These are phyloP conservation scores for Enteromius viviparus DNA, from an alignment of 2,797 vertebrate species.

Conservation along the genomic window DNA sequence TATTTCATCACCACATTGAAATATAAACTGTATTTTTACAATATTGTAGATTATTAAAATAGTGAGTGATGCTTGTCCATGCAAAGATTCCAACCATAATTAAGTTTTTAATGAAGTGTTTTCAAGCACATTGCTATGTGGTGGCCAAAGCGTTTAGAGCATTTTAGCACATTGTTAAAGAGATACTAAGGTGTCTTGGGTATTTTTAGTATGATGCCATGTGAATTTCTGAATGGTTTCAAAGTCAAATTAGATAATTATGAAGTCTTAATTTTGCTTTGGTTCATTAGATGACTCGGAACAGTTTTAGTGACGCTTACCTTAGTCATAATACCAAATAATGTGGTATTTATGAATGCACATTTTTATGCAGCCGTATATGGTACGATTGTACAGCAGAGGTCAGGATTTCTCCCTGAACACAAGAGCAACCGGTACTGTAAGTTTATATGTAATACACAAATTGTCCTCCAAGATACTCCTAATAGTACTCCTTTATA, in stretches of 20 bases:
- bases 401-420: slow-evolving; percentile 14
- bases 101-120: not conserved
- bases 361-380: not conserved
- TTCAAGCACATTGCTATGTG: slow-evolving; percentile 4
- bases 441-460: not conserved
- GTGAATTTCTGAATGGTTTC: not conserved
- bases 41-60: not conserved
- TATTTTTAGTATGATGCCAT: not conserved
- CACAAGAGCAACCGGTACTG: not conserved
- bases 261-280: not conserved
- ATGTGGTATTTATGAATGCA: not conserved
- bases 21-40: not conserved
- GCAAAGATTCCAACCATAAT: not conserved
- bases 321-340: not conserved
- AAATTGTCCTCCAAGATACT: not conserved
- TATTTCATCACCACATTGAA: not conserved
- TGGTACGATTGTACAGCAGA: slow-evolving; percentile 32
- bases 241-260: not conserved
- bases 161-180: not conserved
- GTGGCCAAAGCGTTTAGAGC: not conserved
- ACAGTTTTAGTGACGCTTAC: not conserved
- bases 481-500: not conserved
- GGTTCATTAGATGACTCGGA: not conserved
- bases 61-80: not conserved
- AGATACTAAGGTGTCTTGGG: not conserved